Percentiles rank a stretch among this genome's conserved stretches.
These are phyloP conservation scores for Germaria angustata DNA, from an alignment of 2,888 invertebrate species.

Conservation along the genomic window DNA sequence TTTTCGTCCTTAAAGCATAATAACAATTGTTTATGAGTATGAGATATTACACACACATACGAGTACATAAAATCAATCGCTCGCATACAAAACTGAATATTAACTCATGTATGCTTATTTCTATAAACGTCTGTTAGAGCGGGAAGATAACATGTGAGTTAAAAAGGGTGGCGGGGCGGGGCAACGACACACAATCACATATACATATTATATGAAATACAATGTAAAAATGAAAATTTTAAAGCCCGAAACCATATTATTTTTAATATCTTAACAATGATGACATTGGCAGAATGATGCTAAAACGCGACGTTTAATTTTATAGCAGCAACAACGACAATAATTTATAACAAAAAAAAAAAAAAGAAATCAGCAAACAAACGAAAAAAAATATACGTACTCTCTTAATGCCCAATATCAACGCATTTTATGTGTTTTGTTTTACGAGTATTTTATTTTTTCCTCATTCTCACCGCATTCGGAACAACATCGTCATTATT, in stretches of 20 bases:
- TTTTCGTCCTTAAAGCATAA: constrained; percentile 26
- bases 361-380: constrained; percentile 7
- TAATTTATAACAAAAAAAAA: constrained; percentile 37
- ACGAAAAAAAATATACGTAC: constrained; percentile 72
- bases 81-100: constrained; percentile 32
- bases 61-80: constrained; percentile 16
- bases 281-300: constrained; percentile 68
- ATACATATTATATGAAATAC: constrained; percentile 15
- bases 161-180: no score
- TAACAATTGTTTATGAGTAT: constrained; percentile 27
- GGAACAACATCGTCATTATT: constrained; percentile 20
- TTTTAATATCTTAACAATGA: constrained; percentile 68
- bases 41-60: not conserved
- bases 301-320: constrained; percentile 67
- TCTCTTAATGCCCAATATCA: constrained; percentile 73
- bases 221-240: constrained; percentile 46
- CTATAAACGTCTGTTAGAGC: constrained; percentile 8
- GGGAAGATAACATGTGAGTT: not conserved
- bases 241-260: constrained; percentile 63
- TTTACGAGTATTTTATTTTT: not conserved
- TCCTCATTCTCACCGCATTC: constrained; percentile 45
- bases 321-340: constrained; percentile 65
- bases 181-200: not conserved
- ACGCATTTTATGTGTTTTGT: constrained; percentile 57
- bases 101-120: constrained; percentile 39